phyloP scores from a whole-genome alignment of 2,888 invertebrate species.

The Cristatella mucedo region DNA sequence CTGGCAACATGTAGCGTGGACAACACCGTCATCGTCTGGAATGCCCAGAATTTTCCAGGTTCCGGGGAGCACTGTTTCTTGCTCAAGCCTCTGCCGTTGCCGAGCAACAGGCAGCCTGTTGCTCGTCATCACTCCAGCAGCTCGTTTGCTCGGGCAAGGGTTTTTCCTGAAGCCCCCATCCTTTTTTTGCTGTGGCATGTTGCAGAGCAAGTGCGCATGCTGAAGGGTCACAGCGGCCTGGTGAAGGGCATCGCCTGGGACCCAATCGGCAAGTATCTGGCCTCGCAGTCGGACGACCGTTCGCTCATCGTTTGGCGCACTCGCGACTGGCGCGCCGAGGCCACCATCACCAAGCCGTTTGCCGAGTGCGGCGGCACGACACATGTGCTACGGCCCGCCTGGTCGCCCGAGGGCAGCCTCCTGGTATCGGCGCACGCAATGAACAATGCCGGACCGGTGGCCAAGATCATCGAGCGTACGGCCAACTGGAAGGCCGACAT shows the following conservation, averaged over 20 bases:
- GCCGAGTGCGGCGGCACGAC: conserved; percentile 58
- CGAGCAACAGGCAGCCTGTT: too few species aligned
- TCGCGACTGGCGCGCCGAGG: conserved; percentile 77
- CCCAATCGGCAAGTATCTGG: conserved; percentile 88
- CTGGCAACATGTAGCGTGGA: conserved; percentile 92
- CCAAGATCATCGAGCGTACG: conserved; percentile 67
- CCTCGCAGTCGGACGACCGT: conserved; percentile 89
- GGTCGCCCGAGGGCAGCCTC: conserved; percentile 95
- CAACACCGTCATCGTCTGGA: conserved; percentile 93
- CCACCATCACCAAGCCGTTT: conserved; percentile 75
- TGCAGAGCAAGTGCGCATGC: conserved; percentile 48
- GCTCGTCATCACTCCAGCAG: too few species aligned
- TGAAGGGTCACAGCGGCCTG: conserved; percentile 71
- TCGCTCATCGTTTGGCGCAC: conserved; percentile 87
- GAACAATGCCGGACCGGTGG: conserved; percentile 93
- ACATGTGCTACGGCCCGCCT: conserved; percentile 73
- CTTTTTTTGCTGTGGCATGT: conserved; percentile 6
- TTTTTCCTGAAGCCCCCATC: background rate
- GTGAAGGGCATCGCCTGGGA: conserved; percentile 98
- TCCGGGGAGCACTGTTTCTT: too few species aligned
- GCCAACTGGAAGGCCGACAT: conserved; percentile 81
- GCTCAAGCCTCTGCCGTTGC: too few species aligned
- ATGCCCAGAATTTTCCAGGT: conserved; percentile 67
- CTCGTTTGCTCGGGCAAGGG: too few species aligned
- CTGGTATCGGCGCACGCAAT: conserved; percentile 95